Evolutionary conservation across 2,797 vertebrate genomes (phyloP).

Genomic region (Megalops cyprinoides): DNA sequence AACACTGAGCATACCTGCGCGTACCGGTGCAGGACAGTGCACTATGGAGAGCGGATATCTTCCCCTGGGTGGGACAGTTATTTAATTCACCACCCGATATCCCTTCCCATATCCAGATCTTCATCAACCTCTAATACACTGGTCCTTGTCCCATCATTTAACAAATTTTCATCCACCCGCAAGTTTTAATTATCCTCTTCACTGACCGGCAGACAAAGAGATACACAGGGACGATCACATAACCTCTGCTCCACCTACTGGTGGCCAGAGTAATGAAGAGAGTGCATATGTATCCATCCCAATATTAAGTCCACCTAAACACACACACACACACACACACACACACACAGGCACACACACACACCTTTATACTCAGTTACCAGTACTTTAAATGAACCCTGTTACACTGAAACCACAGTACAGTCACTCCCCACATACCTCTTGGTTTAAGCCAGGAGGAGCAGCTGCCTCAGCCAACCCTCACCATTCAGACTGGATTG

Average conservation of each 20-base stretch:
- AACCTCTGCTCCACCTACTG: not conserved
- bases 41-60: too few species aligned
- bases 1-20: too few species aligned
- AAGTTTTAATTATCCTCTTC: not conserved
- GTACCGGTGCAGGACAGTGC: too few species aligned
- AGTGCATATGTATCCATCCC: not conserved
- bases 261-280: not conserved
- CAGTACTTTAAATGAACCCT: not conserved
- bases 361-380: not conserved
- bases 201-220: not conserved
- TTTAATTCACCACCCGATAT: not conserved
- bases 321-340: conserved; percentile 2
- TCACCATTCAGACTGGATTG: not conserved
- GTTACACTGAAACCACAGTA: not conserved
- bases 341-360: conserved; percentile 14
- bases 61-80: too few species aligned
- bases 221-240: not conserved
- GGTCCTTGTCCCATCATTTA: not conserved
- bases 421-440: not conserved
- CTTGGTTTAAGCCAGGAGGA: not conserved
- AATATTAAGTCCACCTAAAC: conserved; percentile 22
- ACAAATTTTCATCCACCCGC: not conserved
- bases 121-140: not conserved
- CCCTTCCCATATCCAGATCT: not conserved
- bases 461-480: not conserved